Evolutionary conservation across 2,797 vertebrate genomes (phyloP).

Genomic region (Scleropages formosus): DNA sequence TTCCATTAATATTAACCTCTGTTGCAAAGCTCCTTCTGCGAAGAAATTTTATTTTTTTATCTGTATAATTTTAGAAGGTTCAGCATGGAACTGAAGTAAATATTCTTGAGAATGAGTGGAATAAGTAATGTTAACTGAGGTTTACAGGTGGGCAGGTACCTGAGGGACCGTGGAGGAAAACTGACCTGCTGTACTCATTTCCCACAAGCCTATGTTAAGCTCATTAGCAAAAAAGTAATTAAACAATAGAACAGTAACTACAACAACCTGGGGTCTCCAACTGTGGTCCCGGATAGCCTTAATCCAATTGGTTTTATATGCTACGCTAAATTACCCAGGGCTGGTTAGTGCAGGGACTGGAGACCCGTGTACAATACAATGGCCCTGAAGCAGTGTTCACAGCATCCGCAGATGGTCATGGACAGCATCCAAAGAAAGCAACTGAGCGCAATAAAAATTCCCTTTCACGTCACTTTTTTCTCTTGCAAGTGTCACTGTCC

Average conservation of each 20-base stretch:
- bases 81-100: background rate
- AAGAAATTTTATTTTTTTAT: background rate
- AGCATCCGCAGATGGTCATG: background rate
- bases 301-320: slow-evolving; percentile 1
- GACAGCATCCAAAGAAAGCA: slow-evolving; percentile 8
- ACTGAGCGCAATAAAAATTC: background rate
- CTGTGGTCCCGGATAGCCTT: background rate
- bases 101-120: background rate
- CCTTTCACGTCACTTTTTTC: slow-evolving; percentile 4
- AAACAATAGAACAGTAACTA: background rate
- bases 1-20: no score
- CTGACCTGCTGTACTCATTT: background rate
- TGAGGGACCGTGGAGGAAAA: background rate
- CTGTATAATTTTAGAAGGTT: slow-evolving; percentile 7
- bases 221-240: background rate
- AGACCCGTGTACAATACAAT: background rate
- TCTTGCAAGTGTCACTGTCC: background rate
- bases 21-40: background rate
- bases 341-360: background rate
- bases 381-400: background rate
- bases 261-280: background rate
- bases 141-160: background rate
- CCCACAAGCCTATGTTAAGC: background rate
- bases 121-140: slow-evolving; percentile 4
- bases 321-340: background rate